A percentile compares a stretch with the other conserved stretches of the same genome.
phyloP scores from a whole-genome alignment of 2,888 invertebrate genomes.

The Deilephila elpenor region DNA sequence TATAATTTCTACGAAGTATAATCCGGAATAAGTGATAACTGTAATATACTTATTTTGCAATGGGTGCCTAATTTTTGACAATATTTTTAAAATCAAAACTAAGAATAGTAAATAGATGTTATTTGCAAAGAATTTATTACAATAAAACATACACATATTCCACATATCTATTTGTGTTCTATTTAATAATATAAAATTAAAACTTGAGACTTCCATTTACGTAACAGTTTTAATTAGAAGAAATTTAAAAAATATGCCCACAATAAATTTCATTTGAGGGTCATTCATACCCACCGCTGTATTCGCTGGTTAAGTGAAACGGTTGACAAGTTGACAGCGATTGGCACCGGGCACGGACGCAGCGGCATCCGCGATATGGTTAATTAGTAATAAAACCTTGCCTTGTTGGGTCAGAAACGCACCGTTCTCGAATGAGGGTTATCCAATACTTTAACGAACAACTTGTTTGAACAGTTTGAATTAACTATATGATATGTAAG shows the following conservation, averaged over 20 bases:
- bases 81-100: no score
- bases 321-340: conserved; percentile 63
- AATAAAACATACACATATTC: no score
- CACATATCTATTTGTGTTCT: no score
- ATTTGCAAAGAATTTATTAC: no score
- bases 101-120: no score
- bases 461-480: conserved; percentile 33
- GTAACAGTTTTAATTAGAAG: not conserved
- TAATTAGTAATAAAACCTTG: conserved; percentile 58
- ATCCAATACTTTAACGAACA: conserved; percentile 45
- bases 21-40: not conserved
- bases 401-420: conserved; percentile 47
- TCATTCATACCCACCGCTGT: conserved; percentile 16
- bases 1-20: not conserved
- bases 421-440: conserved; percentile 41
- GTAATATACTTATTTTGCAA: no score
- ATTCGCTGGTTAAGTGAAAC: conserved; percentile 52
- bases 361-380: conserved; percentile 62
- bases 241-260: not conserved
- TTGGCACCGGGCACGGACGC: conserved; percentile 56
- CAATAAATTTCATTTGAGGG: not conserved
- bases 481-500: not conserved
- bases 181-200: no score
- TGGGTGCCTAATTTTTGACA: no score
- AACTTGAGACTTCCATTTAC: no score